Percentiles rank a stretch among this genome's conserved stretches.
Conservation (phyloP, 2,113 vertebrate genomes). For the Odocoileus hemionus region DNA sequence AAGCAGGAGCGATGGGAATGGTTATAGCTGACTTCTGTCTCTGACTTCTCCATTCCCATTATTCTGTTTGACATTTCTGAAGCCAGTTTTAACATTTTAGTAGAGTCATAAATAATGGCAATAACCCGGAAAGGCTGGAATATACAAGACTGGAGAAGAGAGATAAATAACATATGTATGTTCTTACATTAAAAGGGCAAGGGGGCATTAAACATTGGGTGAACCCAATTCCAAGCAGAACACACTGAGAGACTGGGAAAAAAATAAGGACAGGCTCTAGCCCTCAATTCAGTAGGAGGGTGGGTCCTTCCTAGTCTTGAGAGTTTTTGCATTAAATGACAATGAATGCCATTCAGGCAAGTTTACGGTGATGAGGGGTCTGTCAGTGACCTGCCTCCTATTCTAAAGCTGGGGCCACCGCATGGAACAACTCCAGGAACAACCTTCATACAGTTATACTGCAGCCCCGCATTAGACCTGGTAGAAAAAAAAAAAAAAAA, state of each 20-base stretch:
- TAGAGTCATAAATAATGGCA: neutral
- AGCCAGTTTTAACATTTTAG: slow-evolving; percentile 22
- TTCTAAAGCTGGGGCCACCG: rapidly evolving
- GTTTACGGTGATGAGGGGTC: neutral
- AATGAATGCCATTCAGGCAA: neutral
- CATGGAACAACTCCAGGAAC: neutral
- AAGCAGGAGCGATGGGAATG: neutral
- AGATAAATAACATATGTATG: neutral
- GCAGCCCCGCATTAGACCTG: rapidly evolving
- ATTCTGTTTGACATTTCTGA: slow-evolving; percentile 39
- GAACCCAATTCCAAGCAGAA: neutral
- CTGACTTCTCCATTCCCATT: neutral
- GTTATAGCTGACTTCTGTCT: neutral
- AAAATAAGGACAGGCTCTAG: neutral
- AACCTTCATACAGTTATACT: rapidly evolving
- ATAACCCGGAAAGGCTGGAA: neutral
- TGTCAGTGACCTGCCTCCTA: neutral
- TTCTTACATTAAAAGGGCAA: neutral
- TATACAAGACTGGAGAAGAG: neutral
- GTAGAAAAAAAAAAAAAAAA: neutral
- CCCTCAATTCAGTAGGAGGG: neutral
- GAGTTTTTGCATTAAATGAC: neutral
- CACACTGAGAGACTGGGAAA: neutral
- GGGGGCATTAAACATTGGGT: neutral
- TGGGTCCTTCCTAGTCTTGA: no score